These are phyloP conservation scores for Neoarius graeffei DNA, from an alignment of 2,113 vertebrate species.

Conservation along the genomic window DNA sequence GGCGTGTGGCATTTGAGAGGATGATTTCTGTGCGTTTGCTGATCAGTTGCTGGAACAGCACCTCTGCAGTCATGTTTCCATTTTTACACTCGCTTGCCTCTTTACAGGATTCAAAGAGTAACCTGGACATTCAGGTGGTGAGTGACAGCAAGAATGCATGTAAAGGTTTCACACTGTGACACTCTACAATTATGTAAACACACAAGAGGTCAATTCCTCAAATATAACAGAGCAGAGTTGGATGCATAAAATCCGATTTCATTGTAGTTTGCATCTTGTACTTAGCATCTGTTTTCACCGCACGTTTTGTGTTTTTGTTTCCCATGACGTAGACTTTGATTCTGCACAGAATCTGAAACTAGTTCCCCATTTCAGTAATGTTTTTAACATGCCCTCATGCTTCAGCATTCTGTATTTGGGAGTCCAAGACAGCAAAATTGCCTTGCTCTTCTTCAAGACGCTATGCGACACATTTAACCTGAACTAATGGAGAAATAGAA, in stretches of 20 bases:
- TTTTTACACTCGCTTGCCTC: constrained; percentile 85
- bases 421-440: not conserved
- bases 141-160: constrained; percentile 49
- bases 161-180: not conserved
- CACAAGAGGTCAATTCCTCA: not conserved
- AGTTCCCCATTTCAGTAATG: not conserved
- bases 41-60: constrained; percentile 81
- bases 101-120: constrained; percentile 66
- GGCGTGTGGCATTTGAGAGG: constrained; percentile 73
- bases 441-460: not conserved
- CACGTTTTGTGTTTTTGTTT: not conserved
- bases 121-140: constrained; percentile 82
- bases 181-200: not conserved
- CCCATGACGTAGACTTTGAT: not conserved
- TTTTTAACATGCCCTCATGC: not conserved
- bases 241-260: not conserved
- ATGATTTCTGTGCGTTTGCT: constrained; percentile 72
- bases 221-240: not conserved
- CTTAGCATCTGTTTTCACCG: not conserved
- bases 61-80: constrained; percentile 74
- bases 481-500: not conserved
- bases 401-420: not conserved
- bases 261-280: not conserved
- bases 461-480: not conserved
- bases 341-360: not conserved